Evolutionary conservation across 2,113 vertebrate species (phyloP), one percentile per base, ranked within the genome.

Genomic region (Bubalus kerabau): DNA sequence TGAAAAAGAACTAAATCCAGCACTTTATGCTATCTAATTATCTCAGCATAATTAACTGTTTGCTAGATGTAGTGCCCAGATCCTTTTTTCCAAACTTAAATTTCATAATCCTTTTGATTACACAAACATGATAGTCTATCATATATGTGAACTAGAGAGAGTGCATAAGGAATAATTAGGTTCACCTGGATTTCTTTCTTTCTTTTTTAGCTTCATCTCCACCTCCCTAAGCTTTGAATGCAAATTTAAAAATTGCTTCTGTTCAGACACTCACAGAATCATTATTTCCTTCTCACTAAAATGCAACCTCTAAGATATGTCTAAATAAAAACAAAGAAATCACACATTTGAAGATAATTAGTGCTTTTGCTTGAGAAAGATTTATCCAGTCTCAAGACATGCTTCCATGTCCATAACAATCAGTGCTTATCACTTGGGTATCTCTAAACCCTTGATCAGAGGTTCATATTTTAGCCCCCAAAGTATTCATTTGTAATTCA

Each of bases 301-400:
- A 97, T 90, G 76, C 82, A 97, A 80, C 91, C 78, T 90, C 71
- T 46, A 97, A 96, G 36, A 86, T 64, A 32, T 89, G 80, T 97
- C 97, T 96, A 95, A 97, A 98, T 97, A 96, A 97, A 98, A 96
- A 98, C 97, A 98, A 97, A 97, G 96, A 90, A 94, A 96, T 97
- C 91, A 96, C 88, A 93, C 92, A 92, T 95, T 97, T 86, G 93
- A 96, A 82, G 90, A 96, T 97, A 98, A 96, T 97, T 94, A 97
- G 90, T 94, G 82, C 87, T 92, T 96, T 96, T 85, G 90, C 91
- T 97, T 71, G 74, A 82, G 76, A 94, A 94, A 88, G 91, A 95
- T 96, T 57, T 64, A 90, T 60, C 74, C 46, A 40, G 91, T 96
- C 54, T 82, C n/a, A 80, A 95, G 93, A 94, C 67, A 52, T 43